Evolutionary conservation across 2,797 vertebrate genomes (phyloP).

Genomic region (Bovichtus variegatus): DNA sequence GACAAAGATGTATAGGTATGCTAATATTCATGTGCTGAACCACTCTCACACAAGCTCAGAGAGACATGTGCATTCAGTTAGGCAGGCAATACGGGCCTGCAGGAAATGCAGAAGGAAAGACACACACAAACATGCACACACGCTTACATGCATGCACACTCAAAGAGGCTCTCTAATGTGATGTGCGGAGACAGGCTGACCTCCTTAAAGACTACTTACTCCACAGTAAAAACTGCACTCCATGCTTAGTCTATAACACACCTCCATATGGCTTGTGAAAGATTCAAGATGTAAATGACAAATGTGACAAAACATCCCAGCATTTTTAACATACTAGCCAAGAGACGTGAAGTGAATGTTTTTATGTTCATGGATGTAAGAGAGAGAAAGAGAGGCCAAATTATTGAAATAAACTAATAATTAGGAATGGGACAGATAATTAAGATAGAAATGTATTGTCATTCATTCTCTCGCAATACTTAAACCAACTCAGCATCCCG

Average conservation of each 20-base stretch:
- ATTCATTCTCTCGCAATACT: background rate
- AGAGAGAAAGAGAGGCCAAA: background rate
- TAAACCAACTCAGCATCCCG: background rate
- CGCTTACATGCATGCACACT: slow-evolving; percentile 45
- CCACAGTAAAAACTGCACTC: slow-evolving; percentile 53
- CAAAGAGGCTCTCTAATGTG: slow-evolving; percentile 67
- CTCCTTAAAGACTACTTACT: slow-evolving; percentile 69
- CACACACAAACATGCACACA: slow-evolving; percentile 30
- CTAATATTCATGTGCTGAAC: slow-evolving; percentile 24
- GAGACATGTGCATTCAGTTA: slow-evolving; percentile 53
- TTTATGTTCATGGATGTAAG: background rate
- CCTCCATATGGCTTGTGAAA: slow-evolving; percentile 74
- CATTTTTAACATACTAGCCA: slow-evolving; percentile 32
- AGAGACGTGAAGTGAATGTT: background rate
- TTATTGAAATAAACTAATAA: background rate
- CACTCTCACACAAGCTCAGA: slow-evolving; percentile 49
- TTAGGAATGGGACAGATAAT: background rate
- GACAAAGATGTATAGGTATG: slow-evolving; percentile 33
- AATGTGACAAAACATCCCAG: slow-evolving; percentile 52
- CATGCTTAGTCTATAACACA: slow-evolving; percentile 41
- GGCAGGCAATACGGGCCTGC: slow-evolving; percentile 34
- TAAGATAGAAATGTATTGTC: background rate
- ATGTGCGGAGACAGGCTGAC: slow-evolving; percentile 75
- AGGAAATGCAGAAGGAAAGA: slow-evolving; percentile 48
- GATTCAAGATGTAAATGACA: slow-evolving; percentile 67